Percentiles rank a stretch among this genome's conserved stretches.
These are phyloP conservation scores for Globicephala melas DNA, from an alignment of 2,113 vertebrate species.

Conservation along the genomic window DNA sequence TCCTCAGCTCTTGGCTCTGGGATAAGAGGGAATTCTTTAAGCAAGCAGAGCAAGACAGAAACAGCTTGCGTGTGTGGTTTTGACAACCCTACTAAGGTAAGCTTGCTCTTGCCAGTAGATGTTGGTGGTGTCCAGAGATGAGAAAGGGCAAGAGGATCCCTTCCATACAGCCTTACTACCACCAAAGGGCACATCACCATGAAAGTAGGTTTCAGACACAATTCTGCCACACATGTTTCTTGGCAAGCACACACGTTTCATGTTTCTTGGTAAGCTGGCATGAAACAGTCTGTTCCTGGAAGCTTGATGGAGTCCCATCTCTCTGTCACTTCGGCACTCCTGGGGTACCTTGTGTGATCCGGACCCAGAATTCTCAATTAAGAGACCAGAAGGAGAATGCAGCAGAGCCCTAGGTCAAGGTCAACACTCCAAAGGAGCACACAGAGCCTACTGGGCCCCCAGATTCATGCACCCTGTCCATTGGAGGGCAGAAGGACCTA, in stretches of 20 bases:
- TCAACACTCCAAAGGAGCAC: neutral
- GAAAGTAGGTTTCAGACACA: neutral
- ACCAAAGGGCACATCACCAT: neutral
- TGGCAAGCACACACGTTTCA: neutral
- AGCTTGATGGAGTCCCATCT: neutral
- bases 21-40: neutral
- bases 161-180: neutral
- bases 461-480: fast-evolving
- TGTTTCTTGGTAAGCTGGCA: neutral
- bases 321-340: neutral
- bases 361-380: neutral
- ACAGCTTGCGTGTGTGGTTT: fast-evolving
- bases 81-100: neutral
- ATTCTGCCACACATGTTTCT: neutral
- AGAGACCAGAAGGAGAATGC: neutral
- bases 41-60: neutral
- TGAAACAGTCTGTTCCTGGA: neutral
- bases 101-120: neutral
- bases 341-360: neutral
- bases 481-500: fast-evolving
- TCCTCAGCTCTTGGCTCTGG: neutral
- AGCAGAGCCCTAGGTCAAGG: neutral
- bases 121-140: neutral
- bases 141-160: neutral
- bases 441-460: neutral